Evolutionary conservation across 2,888 invertebrate species (phyloP), one percentile per base, ranked within the genome.

Genomic region (Morpho achilles): DNA sequence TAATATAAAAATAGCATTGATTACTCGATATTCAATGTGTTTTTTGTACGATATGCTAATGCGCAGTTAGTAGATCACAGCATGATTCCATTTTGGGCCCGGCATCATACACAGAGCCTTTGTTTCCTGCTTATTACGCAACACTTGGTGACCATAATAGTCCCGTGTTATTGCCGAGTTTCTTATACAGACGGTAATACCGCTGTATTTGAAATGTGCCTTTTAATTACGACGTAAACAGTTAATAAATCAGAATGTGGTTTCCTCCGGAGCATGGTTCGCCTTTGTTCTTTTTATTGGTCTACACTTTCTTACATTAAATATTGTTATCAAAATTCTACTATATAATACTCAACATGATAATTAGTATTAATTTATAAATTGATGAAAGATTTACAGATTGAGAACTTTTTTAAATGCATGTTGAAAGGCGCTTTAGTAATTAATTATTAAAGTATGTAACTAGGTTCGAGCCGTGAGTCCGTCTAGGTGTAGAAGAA

Each of bases 81-180:
- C 65, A 51, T 54, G 62, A 53, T 60, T 55, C 64, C 62, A 61
- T 63, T 66, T 63, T 52, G 65, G 67, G 70, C 59, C 57, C 56
- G 65, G 64, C 60, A 50, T 46, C 55, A 50, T 46, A 57, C 23
- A 60, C 59, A 62, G 62, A 44, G 58, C 47, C 61, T 67, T 67
- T 67, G 65, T 67, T 67, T 68, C 60, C 62, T 51, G 58, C 57
- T 56, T 54, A 66, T 71, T 75, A 65, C 71, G 73, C 65, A 72
- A 74, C 67, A 61, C 63, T 68, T 66, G 66, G 69, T 72, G 65
- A 61, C 68, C 68, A 68, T 64, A 68, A 66, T 68, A 71, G 66
- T 67, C 69, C 67, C 62, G 58, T 51, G 64, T 60, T 67, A 59
- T 45, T 54, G 42, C 58, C 60, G 42, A 16, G 51, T 44, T 40